Conservation (phyloP, 2,113 vertebrate species). For the Rhinichthys klamathensis region DNA sequence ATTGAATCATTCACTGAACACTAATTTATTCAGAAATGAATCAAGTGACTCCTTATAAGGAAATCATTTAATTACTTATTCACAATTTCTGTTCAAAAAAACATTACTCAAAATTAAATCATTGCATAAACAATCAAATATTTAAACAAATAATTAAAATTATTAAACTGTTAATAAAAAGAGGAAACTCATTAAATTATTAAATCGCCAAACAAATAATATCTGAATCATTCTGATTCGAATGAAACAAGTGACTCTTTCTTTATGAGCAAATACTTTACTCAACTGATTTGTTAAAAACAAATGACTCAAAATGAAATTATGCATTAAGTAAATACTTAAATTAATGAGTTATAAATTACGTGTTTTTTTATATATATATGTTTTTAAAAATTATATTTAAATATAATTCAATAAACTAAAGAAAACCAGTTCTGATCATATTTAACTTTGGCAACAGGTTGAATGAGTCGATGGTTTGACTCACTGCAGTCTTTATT, state of each 20-base stretch:
- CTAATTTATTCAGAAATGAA: neutral
- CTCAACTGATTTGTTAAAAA: neutral
- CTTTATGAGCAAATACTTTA: neutral
- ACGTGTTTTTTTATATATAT: too few species aligned
- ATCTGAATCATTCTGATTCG: neutral
- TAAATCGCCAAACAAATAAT: too few species aligned
- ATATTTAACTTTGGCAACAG: neutral
- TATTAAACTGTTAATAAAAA: neutral
- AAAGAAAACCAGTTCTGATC: neutral
- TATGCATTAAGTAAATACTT: too few species aligned
- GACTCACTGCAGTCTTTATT: neutral
- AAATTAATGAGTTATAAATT: too few species aligned
- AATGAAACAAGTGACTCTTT: neutral
- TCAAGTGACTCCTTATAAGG: too few species aligned
- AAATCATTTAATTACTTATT: too few species aligned
- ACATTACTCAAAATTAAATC: too few species aligned
- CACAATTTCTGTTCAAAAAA: too few species aligned
- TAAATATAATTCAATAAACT: too few species aligned
- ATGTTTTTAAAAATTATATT: too few species aligned
- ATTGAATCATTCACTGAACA: neutral
- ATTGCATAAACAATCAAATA: too few species aligned
- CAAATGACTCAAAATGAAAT: neutral
- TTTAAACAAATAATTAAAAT: neutral
- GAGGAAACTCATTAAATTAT: neutral
- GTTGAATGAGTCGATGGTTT: neutral